These are phyloP conservation scores for Vanessa cardui DNA, from an alignment of 2,888 invertebrate species.

Conservation along the genomic window DNA sequence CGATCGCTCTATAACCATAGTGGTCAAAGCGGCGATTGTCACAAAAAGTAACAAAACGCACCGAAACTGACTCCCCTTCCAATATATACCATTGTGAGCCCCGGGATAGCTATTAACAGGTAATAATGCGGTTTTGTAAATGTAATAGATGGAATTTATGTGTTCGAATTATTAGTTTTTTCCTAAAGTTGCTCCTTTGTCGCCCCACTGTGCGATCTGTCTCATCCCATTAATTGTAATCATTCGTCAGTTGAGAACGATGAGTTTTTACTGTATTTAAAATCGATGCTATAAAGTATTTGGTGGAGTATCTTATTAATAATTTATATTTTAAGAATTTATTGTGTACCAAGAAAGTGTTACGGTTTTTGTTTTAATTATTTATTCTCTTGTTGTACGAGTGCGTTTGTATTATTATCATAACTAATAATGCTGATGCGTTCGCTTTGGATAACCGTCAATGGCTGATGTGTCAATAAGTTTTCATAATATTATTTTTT, in stretches of 20 bases:
- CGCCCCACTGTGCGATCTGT: slow-evolving; percentile 29
- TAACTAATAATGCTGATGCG: too few relatives aligned
- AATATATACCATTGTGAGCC: slow-evolving; percentile 51
- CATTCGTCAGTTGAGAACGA: slow-evolving; percentile 28
- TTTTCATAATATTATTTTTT: too few relatives aligned
- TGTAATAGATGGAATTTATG: slow-evolving; percentile 40
- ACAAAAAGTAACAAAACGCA: slow-evolving; percentile 36
- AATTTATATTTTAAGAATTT: slow-evolving; percentile 10
- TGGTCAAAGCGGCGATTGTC: slow-evolving; percentile 20
- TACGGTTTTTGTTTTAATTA: slow-evolving; percentile 1
- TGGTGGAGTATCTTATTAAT: slow-evolving; percentile 10
- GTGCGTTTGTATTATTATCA: too few relatives aligned
- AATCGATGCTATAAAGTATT: slow-evolving; percentile 2
- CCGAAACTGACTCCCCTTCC: slow-evolving; percentile 36
- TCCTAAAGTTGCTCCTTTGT: slow-evolving; percentile 14
- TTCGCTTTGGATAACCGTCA: too few relatives aligned
- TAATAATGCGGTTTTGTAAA: slow-evolving; percentile 59
- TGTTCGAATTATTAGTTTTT: slow-evolving; percentile 32
- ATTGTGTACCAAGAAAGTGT: background rate
- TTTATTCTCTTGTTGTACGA: background rate
- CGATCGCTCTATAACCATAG: slow-evolving; percentile 19
- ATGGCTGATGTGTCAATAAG: too few relatives aligned
- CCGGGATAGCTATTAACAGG: slow-evolving; percentile 59
- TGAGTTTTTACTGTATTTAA: slow-evolving; percentile 35
- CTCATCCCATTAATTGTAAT: slow-evolving; percentile 27